Base-by-base conservation (phyloP, 2,888 invertebrate genomes). In the Nemapogon koenigi region DNA sequence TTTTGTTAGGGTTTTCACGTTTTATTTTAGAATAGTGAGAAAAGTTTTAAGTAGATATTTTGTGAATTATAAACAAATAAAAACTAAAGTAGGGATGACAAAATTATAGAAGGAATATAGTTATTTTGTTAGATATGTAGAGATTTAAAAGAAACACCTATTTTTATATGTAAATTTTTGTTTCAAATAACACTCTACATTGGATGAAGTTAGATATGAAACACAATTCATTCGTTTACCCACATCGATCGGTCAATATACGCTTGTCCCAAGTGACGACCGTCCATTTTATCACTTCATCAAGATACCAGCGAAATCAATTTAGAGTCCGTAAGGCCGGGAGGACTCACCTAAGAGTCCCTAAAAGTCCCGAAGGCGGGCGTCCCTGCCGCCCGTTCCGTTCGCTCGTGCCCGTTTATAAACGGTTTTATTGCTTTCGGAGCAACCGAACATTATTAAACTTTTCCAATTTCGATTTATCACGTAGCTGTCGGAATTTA, bases 401-500 rank as follows among this genome's bases (percentile, higher is more conserved):
- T 69, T 72, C 72, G 70, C 76, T 68, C 70, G 69, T 64, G 72
- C 76, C 76, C 78, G 75, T 75, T 76, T 79, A 75, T 78, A 78
- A 79, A 78, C 78, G 78, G 72, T 79, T 79, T 79, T 79, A 78
- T 79, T 78, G 79, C 78, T 75, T 76, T 76, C 75, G 76, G 76
- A 76, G 78, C 76, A 76, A 76, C 76, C 76, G 78, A 78, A 78
- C 79, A 78, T 79, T 79, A 79, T 79, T 79, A 79, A 79, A 79
- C 78, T 79, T 79, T 79, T 78, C 79, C 78, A 79, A 79, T 79
- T 79, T 78, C 78, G 78, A 78, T 78, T 79, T 78, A 78, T 78
- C 78, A 78, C 78, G 78, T 78, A 78, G 78, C 76, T 78, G 78
- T 78, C 78, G 78, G 78, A 78, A 78, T 78, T 78, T 78, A 78